Evolutionary conservation across 1,140 invertebrate genomes (phyloP), one percentile per base, ranked within the genome.

Genomic region (Aphis craccivora): DNA sequence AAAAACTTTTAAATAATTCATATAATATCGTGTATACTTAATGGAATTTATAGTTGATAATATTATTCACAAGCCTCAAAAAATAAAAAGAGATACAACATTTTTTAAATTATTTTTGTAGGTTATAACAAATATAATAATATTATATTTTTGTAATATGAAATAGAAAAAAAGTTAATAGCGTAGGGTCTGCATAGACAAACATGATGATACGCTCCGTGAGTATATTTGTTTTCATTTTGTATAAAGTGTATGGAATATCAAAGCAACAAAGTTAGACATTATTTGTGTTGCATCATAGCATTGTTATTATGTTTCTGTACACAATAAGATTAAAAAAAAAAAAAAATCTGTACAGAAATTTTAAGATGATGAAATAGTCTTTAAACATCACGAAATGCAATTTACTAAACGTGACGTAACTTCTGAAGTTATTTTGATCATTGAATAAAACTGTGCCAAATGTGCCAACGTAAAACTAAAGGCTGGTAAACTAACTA

Each of bases 301-400:
- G 4, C 30, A 76, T 76, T 76, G n/a, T 76, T n/a, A n/a, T 76
- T 76, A 22, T 76, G 60, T 76, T 76, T 76, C 60, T 18, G 60
- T n/a, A 76, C n/a, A 76, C 60, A 76, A 76, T 76, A 76, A 18
- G 60, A n/a, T 76, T 76, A n/a, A 76, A 76, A 76, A n/a, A 76
- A n/a, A 67, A 76, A 76, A n/a, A 76, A 67, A 23, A 30, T 67
- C 30, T 67, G 3, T 67, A 67, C 30, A 67, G 60, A 76, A 3
- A n/a, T 76, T 76, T 76, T 14, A 76, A n/a, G 60, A 18, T 18
- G 11, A 30, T 40, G 14, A 23, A 76, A 76, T n/a, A 14, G 14
- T 76, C 60, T 76, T 76, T 76, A 76, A 76, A 76, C 60, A 76
- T 76, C 60, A 76, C 60, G 60, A n/a, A 76, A 76, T n/a, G 60